phyloP scores from a whole-genome alignment of 1,140 invertebrate species.

The Temnothorax nylanderi region DNA sequence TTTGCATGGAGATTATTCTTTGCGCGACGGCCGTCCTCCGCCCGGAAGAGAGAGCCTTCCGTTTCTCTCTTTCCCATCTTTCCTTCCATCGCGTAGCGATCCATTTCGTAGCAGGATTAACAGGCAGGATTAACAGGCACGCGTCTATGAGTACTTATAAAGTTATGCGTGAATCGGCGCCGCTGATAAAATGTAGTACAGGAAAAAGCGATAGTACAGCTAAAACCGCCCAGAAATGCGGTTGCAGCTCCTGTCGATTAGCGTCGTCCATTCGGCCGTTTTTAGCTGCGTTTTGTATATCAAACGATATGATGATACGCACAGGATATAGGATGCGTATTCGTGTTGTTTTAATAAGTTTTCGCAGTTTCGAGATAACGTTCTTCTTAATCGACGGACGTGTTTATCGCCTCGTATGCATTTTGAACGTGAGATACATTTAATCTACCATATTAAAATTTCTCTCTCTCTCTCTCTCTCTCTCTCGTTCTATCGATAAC shows the following conservation, averaged over 20 bases:
- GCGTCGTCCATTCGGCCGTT: background rate
- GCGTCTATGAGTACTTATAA: background rate
- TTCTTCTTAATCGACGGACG: background rate
- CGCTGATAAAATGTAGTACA: background rate
- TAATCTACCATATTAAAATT: background rate
- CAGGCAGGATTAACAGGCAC: background rate
- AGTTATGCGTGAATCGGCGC: background rate
- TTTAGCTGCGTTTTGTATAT: background rate
- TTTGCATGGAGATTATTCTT: background rate
- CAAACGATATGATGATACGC: no score
- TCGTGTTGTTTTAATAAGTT: background rate
- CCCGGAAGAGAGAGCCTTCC: background rate
- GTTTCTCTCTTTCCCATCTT: background rate
- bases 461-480: background rate
- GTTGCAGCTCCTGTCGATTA: background rate
- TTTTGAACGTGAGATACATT: background rate
- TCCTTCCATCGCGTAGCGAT: background rate
- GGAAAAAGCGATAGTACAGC: background rate
- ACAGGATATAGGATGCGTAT: background rate
- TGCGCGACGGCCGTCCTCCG: background rate
- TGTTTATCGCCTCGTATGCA: background rate
- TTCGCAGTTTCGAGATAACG: background rate
- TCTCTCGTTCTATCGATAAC: background rate
- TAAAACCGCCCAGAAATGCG: background rate
- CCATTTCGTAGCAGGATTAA: no score